phyloP scores from a whole-genome alignment of 1,140 invertebrate genomes.

The Anthonomus grandis region DNA sequence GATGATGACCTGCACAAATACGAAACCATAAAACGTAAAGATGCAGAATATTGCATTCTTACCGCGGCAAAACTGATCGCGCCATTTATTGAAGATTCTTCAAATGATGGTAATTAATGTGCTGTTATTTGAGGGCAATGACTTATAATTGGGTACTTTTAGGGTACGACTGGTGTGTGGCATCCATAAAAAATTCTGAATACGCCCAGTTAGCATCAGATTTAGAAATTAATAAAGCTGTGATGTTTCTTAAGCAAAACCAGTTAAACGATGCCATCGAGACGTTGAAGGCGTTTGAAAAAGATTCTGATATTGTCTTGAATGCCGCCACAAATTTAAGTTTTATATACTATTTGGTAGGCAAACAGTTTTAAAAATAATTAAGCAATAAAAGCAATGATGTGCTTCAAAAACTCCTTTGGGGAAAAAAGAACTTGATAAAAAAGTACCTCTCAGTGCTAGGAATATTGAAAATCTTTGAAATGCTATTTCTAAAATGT shows the following conservation, averaged over 20 bases:
- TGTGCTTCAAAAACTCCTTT: no score
- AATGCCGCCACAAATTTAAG: conserved; percentile 87
- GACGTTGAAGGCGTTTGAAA: conserved; percentile 85
- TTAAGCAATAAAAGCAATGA: no score
- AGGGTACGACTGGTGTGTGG: conserved; percentile 73
- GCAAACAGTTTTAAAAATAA: conserved; percentile 8
- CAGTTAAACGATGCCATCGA: conserved; percentile 81
- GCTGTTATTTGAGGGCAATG: background rate
- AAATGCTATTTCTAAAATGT: no score
- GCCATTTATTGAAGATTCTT: conserved; percentile 76
- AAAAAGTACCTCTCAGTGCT: no score
- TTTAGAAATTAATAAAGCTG: conserved; percentile 91
- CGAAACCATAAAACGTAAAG: conserved; percentile 69
- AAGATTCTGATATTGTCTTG: conserved; percentile 78
- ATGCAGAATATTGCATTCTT: conserved; percentile 82
- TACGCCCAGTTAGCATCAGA: conserved; percentile 79
- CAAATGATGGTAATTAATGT: conserved; percentile 60
- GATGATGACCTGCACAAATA: conserved; percentile 75
- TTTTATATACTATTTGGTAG: conserved; percentile 84
- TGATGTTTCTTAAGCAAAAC: conserved; percentile 82
- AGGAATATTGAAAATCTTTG: no score
- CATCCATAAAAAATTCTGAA: conserved; percentile 74
- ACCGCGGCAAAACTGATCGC: conserved; percentile 91
- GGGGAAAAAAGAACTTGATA: no score
- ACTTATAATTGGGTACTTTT: conserved; percentile 15